phyloP scores from a whole-genome alignment of 2,888 invertebrate species.

The Lasioglossum morio region DNA sequence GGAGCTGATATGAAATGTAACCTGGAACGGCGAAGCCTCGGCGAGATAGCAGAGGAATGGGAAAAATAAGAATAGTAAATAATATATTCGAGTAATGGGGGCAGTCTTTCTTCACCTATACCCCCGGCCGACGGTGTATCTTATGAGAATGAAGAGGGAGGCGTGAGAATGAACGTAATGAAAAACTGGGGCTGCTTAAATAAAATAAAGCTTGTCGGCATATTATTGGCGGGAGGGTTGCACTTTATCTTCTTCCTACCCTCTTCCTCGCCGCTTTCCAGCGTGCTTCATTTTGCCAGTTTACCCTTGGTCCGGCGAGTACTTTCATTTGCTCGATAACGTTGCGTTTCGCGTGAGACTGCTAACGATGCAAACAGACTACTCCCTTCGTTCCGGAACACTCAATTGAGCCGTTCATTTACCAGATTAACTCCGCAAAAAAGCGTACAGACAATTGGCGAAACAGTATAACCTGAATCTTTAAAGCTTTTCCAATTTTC shows the following conservation, averaged over 20 bases:
- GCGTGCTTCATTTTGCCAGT: conserved; percentile 49
- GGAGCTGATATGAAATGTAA: neutral
- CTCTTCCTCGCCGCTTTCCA: conserved; percentile 20
- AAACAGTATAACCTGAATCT: neutral
- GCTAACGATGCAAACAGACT: conserved; percentile 51
- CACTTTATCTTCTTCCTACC: conserved; percentile 67
- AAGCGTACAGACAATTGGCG: neutral
- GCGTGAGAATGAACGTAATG: conserved; percentile 82
- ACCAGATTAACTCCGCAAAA: neutral
- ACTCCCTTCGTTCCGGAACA: conserved; percentile 36
- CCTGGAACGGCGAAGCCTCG: neutral
- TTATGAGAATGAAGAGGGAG: conserved; percentile 68
- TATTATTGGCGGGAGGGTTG: conserved; percentile 79
- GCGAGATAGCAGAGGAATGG: conserved; percentile 58
- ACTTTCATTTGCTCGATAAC: conserved; percentile 57
- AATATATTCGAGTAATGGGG: conserved; percentile 79
- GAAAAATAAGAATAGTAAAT: conserved; percentile 82
- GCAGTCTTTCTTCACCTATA: conserved; percentile 49
- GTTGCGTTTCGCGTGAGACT: conserved; percentile 29
- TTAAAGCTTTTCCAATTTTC: neutral
- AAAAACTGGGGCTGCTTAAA: conserved; percentile 83
- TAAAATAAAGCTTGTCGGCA: conserved; percentile 83
- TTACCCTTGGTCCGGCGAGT: conserved; percentile 47
- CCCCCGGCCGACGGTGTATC: conserved; percentile 58
- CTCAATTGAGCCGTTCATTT: conserved; percentile 38